Evolutionary conservation across 2,888 invertebrate species (phyloP), one percentile per base, ranked within the genome.

Genomic region (Agrenia bidenticulata): DNA sequence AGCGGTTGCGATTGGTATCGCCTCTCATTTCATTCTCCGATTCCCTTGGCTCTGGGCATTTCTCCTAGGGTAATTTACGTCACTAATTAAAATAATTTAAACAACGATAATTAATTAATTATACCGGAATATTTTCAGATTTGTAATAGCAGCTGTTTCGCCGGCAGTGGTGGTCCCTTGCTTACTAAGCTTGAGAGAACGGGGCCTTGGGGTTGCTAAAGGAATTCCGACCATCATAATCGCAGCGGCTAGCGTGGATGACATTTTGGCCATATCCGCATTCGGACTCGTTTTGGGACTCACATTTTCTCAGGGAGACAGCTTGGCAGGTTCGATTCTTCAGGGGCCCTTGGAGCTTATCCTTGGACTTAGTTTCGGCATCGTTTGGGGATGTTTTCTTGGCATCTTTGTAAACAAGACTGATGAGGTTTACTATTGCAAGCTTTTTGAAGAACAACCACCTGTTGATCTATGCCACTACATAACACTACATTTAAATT

Each of bases 161-260:
- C 88, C 89, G 1, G 89, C 89, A 70, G 88, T 89, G 37, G 86
- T 88, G 53, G 88, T 89, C 26, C 88, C 88, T 0, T 84, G 85
- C 17, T 82, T 89, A 78, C 81, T 89, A 21, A 79, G 81, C 64
- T 80, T 89, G 21, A 84, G 86, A 77, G 86, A 86, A 69, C 80
- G 80, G 65, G 85, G 86, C 7, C 85, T 84, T 74, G 90, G 90
- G 9, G 82, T 87, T 53, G 85, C 86, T 77, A 88, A 87, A 79
- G 89, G 89, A 26, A 86, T 92, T 37, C 87, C 89, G 45, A 88
- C 89, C 0, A 80, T 91, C 57, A 85, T 90, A 1, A 86, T 87
- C 67, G 87, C 88, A 5, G 87, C 88, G 0, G 83, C 87, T n/a
- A 87, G 88, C 66, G 82, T 65, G 17, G 65, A 65, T 27, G 89